A percentile compares a stretch with the other conserved stretches of the same genome.
phyloP scores from a whole-genome alignment of 2,797 vertebrate species.

The Chloroceryle amazona region DNA sequence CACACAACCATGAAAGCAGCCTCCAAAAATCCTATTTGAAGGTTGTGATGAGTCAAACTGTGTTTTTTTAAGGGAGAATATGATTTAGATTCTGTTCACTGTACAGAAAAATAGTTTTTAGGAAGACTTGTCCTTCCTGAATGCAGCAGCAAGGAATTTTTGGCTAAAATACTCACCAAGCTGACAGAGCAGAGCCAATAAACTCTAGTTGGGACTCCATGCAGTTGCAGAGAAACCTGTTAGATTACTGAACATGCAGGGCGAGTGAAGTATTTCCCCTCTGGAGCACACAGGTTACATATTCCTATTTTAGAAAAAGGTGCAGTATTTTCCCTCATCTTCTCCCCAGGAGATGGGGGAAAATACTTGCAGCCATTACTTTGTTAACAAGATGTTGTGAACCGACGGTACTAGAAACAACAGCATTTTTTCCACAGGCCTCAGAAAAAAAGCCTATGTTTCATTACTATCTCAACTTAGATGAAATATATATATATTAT shows the following conservation, averaged over 20 bases:
- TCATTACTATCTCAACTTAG: neutral
- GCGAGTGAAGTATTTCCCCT: neutral
- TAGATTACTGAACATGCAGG: neutral
- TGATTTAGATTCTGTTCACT: neutral
- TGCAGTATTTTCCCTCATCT: neutral
- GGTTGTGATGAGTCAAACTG: neutral
- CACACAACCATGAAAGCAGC: neutral
- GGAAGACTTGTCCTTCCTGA: neutral
- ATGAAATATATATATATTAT: neutral
- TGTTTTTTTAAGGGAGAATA: neutral
- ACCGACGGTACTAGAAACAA: neutral
- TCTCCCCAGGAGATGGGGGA: neutral
- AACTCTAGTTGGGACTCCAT: neutral
- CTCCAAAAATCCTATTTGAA: neutral
- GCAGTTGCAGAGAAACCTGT: neutral
- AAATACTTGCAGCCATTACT: neutral
- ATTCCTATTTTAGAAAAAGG: neutral
- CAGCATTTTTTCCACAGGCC: neutral
- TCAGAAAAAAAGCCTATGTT: neutral
- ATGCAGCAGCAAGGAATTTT: neutral
- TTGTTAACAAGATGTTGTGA: neutral
- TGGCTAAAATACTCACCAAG: neutral
- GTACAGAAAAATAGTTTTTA: neutral
- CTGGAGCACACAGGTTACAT: fast-evolving
- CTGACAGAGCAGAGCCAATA: neutral